Conservation (phyloP, 2,888 invertebrate genomes). For the Aphidius colemani region DNA sequence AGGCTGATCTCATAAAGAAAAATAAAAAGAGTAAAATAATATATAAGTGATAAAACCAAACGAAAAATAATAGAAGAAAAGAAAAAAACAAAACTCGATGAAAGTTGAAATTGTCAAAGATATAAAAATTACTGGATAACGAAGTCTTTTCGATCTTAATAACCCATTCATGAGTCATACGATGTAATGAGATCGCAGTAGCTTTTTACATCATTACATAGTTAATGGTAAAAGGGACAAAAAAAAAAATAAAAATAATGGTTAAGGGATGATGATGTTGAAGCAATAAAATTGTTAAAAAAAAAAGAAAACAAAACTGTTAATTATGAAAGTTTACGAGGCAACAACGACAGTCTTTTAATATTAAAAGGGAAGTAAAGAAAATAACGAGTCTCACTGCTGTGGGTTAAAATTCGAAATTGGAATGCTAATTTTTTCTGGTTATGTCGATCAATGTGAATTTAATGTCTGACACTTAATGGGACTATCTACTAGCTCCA, state of each 20-base stretch:
- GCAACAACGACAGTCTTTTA: too few species aligned
- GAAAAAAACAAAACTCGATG: too few species aligned
- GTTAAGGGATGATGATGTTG: constrained; percentile 7
- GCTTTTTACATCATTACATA: constrained; percentile 3
- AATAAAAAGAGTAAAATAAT: not conserved
- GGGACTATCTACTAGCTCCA: constrained; percentile 16
- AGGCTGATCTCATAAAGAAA: constrained; percentile 2
- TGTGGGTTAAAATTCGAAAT: constrained; percentile 42
- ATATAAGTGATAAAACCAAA: not conserved
- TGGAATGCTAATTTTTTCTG: constrained; percentile 54
- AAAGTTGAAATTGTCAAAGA: too few species aligned
- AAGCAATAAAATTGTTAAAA: constrained; percentile 23
- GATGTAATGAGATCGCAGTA: constrained; percentile 11
- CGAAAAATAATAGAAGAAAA: not conserved
- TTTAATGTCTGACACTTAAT: constrained; percentile 43
- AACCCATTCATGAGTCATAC: constrained; percentile 5
- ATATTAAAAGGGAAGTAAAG: too few species aligned
- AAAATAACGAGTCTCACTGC: constrained; percentile 26
- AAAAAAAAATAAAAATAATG: too few species aligned
- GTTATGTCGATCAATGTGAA: constrained; percentile 30
- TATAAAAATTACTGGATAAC: not conserved
- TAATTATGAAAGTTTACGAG: constrained; percentile 56
- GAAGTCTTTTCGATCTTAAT: constrained; percentile 5
- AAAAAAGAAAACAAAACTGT: constrained; percentile 25
- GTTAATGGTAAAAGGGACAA: not conserved